Evolutionary conservation across 2,113 vertebrate species (phyloP).

Genomic region (Noctilio leporinus): DNA sequence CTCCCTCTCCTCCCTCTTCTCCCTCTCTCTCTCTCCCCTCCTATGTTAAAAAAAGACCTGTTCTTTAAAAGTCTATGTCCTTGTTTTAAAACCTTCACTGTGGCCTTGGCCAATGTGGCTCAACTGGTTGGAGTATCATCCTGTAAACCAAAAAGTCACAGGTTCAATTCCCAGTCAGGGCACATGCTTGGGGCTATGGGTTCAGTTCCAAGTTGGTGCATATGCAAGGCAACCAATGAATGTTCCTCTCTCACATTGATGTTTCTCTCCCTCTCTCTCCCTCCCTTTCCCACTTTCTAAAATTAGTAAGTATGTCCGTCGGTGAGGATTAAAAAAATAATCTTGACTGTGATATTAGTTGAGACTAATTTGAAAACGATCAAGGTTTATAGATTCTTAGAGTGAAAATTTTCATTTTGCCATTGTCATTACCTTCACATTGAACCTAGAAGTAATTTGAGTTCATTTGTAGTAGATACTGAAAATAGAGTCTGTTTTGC

Average conservation of each 20-base stretch:
- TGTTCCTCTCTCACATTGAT: no score
- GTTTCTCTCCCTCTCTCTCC: no score
- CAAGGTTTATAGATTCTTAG: slow-evolving; percentile 2
- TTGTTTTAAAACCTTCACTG: slow-evolving; percentile 2
- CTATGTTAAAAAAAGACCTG: not conserved
- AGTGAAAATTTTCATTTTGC: not conserved
- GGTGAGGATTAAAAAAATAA: not conserved
- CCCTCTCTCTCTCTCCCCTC: not conserved
- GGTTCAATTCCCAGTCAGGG: no score
- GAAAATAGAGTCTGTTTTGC: slow-evolving; percentile 6
- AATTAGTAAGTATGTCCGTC: no score
- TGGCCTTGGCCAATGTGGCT: not conserved
- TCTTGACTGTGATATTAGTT: not conserved
- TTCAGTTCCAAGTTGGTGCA: no score
- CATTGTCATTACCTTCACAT: not conserved
- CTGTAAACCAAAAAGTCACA: no score
- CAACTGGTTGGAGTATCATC: no score
- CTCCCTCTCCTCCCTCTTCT: not conserved
- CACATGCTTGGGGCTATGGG: no score
- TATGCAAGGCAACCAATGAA: no score
- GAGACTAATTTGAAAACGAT: not conserved
- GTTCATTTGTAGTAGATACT: not conserved
- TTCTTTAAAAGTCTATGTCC: not conserved
- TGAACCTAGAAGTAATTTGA: slow-evolving; percentile 21
- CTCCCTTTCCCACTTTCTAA: no score